phyloP scores from a whole-genome alignment of 2,797 vertebrate genomes.

The Rhodeus uyekii region DNA sequence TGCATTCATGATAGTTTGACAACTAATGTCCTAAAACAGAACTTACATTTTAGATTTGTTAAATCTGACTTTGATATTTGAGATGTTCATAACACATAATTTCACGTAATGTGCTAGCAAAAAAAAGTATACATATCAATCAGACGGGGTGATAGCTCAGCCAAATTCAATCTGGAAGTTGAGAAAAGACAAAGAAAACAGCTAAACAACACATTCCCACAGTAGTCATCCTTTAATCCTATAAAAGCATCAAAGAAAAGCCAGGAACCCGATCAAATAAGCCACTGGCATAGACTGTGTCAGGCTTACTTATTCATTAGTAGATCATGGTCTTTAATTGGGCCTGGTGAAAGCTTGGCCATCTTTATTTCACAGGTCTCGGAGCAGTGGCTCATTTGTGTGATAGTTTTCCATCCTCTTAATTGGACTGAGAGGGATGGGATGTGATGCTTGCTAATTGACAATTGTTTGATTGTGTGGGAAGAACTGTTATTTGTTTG shows the following conservation, averaged over 20 bases:
- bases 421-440: background rate
- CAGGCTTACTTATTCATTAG: background rate
- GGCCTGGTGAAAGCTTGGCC: background rate
- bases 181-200: background rate
- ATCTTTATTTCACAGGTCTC: constrained; percentile 32
- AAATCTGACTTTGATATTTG: background rate
- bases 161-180: background rate
- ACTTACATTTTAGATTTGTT: constrained; percentile 2
- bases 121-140: background rate
- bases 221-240: background rate
- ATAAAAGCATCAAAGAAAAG: background rate
- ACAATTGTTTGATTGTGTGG: constrained; percentile 42
- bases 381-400: constrained; percentile 14
- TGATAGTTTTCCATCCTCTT: background rate
- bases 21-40: constrained; percentile 11
- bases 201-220: background rate
- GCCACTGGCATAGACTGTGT: background rate
- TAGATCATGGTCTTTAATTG: constrained; percentile 4
- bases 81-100: background rate
- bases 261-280: background rate
- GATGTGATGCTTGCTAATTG: constrained; percentile 38
- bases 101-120: background rate
- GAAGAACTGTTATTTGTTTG: constrained; percentile 38
- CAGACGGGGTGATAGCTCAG: background rate
- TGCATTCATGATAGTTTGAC: constrained; percentile 29